A percentile compares a stretch with the other conserved stretches of the same genome.
These are phyloP conservation scores for Epinephelus lanceolatus DNA, from an alignment of 2,113 vertebrate species.

Conservation along the genomic window DNA sequence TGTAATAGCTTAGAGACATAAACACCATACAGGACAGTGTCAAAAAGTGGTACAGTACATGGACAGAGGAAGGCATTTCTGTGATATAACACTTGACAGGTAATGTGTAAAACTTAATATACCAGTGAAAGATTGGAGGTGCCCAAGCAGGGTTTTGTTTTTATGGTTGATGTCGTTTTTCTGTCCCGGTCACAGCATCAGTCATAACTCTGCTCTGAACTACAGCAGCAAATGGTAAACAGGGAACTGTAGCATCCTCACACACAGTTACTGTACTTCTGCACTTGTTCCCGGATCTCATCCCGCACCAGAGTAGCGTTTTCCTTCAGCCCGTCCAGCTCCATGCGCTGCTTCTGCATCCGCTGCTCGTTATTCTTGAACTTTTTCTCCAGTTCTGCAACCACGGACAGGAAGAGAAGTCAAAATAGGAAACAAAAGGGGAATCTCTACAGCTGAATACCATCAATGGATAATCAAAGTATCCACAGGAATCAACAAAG, in stretches of 20 bases:
- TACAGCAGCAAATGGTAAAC: constrained; percentile 44
- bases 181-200: constrained; percentile 27
- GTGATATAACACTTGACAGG: constrained; percentile 56
- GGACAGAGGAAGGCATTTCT: constrained; percentile 46
- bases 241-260: constrained; percentile 24
- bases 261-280: constrained; percentile 82
- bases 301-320: constrained; percentile 79
- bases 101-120: constrained; percentile 54
- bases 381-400: constrained; percentile 85
- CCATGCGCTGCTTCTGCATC: constrained; percentile 82
- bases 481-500: neutral
- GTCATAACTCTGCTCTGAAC: constrained; percentile 9
- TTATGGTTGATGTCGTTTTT: neutral
- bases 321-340: constrained; percentile 81
- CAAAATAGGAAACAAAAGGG: neutral
- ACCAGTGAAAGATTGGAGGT: constrained; percentile 29
- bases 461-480: neutral
- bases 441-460: neutral
- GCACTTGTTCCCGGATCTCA: constrained; percentile 77
- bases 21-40: constrained; percentile 17
- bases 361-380: constrained; percentile 83
- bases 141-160: constrained; percentile 34
- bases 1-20: constrained; percentile 55
- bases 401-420: neutral
- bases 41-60: constrained; percentile 58